Conservation (phyloP, 1,140 invertebrate species). For the Brachionus sp. region DNA sequence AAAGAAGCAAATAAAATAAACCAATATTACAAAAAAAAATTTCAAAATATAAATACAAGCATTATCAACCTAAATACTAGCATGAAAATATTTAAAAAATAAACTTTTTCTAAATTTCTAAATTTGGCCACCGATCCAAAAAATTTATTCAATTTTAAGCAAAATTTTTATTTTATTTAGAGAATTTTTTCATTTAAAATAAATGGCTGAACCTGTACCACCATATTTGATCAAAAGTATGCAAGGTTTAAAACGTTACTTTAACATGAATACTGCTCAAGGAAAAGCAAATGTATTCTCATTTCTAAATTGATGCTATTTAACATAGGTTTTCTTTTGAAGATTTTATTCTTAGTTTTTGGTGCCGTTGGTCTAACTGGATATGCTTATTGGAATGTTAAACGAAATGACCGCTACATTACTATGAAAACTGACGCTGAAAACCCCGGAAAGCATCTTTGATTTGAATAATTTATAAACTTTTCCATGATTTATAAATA, state of each 20-base stretch:
- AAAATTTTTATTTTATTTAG: neutral
- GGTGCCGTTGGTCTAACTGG: neutral
- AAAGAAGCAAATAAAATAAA: no score
- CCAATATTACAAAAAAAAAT: no score
- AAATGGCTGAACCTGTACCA: neutral
- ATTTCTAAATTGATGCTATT: neutral
- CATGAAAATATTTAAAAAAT: no score
- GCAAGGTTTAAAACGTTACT: neutral
- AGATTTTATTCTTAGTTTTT: neutral
- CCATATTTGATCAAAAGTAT: neutral
- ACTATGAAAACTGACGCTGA: neutral
- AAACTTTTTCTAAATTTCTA: no score
- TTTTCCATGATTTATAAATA: neutral
- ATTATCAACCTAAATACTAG: no score
- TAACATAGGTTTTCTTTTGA: neutral
- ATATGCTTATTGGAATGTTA: neutral
- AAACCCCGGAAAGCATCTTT: neutral
- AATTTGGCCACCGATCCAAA: no score
- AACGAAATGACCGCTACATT: neutral
- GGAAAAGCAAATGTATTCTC: slow-evolving; percentile 25
- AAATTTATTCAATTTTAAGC: neutral
- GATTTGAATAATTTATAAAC: neutral
- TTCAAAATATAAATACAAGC: no score
- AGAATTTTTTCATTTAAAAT: neutral
- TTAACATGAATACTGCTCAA: neutral